Conservation (phyloP, 2,797 vertebrate species). For the Fundulus diaphanus region DNA sequence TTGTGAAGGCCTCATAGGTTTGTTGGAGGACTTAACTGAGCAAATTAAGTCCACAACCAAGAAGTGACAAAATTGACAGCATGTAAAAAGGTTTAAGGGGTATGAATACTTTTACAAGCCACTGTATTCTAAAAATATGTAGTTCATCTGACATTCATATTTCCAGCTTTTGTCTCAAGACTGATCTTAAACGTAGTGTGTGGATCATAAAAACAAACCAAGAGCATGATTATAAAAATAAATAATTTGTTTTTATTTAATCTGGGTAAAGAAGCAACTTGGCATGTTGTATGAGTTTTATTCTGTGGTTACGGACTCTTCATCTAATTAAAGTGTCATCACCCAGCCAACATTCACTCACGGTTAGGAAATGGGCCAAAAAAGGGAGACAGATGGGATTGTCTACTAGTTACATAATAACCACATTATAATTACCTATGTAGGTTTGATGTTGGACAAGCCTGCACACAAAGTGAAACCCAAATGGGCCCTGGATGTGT, state of each 20-base stretch:
- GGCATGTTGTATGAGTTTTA: neutral
- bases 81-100: neutral
- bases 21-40: neutral
- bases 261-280: neutral
- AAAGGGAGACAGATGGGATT: neutral
- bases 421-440: neutral
- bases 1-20: neutral
- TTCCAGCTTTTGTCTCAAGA: neutral
- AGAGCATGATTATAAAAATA: neutral
- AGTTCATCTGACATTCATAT: neutral
- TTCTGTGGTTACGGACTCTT: neutral
- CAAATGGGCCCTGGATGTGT: neutral
- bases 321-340: conserved; percentile 6
- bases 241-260: neutral
- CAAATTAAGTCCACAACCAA: neutral
- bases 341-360: neutral
- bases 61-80: neutral
- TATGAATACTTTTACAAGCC: neutral
- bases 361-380: neutral
- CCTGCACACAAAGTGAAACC: neutral
- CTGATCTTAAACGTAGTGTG: neutral
- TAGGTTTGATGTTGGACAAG: neutral
- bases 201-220: neutral
- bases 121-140: neutral
- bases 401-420: neutral